Conservation (phyloP, 2,113 vertebrate species). For the Holacanthus passer region DNA sequence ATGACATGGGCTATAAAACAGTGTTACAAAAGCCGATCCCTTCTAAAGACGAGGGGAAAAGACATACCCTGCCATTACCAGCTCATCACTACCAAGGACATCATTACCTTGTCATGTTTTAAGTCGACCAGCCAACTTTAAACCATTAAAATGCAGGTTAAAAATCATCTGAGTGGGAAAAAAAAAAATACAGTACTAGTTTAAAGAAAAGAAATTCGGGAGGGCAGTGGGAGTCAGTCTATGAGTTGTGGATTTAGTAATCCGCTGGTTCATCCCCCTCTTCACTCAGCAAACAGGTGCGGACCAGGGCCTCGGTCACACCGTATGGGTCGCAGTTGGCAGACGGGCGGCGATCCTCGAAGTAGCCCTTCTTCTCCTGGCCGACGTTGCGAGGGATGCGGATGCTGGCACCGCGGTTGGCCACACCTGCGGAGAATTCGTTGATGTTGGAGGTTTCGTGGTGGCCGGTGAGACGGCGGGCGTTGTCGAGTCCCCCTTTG, state of each 20-base stretch:
- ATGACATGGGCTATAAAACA: slow-evolving; percentile 68
- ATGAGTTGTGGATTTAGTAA: slow-evolving; percentile 77
- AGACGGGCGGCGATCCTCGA: slow-evolving; percentile 95
- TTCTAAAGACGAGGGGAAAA: slow-evolving; percentile 55
- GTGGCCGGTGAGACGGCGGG: slow-evolving; percentile 92
- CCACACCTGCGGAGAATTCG: slow-evolving; percentile 95
- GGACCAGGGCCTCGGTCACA: slow-evolving; percentile 94
- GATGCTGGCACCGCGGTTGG: slow-evolving; percentile 95
- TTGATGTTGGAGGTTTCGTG: slow-evolving; percentile 97
- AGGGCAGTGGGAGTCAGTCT: slow-evolving; percentile 67
- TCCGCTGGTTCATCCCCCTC: slow-evolving; percentile 92
- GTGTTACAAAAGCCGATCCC: slow-evolving; percentile 73
- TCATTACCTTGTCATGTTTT: slow-evolving; percentile 59
- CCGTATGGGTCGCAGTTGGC: slow-evolving; percentile 96
- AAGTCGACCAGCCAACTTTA: slow-evolving; percentile 82
- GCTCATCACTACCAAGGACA: slow-evolving; percentile 61
- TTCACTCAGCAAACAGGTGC: slow-evolving; percentile 94
- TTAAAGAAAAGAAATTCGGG: slow-evolving; percentile 58
- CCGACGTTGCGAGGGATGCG: slow-evolving; percentile 93
- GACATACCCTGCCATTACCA: slow-evolving; percentile 75
- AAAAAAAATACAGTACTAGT: slow-evolving; percentile 73
- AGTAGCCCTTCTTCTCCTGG: slow-evolving; percentile 96
- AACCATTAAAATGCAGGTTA: slow-evolving; percentile 76
- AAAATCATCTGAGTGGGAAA: slow-evolving; percentile 61
- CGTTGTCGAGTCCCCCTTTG: slow-evolving; percentile 96